Conservation (phyloP, 2,888 invertebrate species). For the Diplolepis rosae region DNA sequence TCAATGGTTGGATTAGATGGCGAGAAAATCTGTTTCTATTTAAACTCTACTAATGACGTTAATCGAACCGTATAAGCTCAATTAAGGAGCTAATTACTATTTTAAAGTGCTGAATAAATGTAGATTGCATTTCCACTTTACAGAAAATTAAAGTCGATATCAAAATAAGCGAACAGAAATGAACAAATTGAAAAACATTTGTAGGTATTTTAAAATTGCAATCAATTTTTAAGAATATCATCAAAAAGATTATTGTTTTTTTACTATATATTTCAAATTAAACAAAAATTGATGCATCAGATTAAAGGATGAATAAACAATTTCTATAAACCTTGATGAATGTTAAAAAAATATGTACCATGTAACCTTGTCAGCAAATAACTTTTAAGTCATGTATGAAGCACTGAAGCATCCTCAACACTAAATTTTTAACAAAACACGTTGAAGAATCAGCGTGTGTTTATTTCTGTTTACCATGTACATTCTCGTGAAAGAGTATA, state of each 20-base stretch:
- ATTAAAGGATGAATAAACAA: no score
- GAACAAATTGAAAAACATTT: not conserved
- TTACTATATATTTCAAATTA: no score
- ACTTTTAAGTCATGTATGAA: not conserved
- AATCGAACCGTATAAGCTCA: not conserved
- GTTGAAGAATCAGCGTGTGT: not conserved
- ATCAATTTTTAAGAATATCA: not conserved
- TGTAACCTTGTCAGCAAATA: not conserved
- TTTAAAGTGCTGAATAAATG: not conserved
- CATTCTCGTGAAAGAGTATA: not conserved
- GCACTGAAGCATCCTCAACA: not conserved
- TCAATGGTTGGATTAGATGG: not conserved
- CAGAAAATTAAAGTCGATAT: not conserved
- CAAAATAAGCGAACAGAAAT: not conserved
- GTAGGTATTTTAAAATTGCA: not conserved
- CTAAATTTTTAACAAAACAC: not conserved
- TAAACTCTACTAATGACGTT: constrained; percentile 2
- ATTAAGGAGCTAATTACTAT: constrained; percentile 4
- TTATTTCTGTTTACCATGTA: not conserved
- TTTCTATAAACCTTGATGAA: no score
- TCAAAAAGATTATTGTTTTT: no score
- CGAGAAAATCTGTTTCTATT: constrained; percentile 1
- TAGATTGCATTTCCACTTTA: not conserved
- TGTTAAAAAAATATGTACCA: no score
- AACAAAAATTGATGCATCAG: no score